Evolutionary conservation across 2,888 invertebrate genomes (phyloP).

Genomic region (Euplagia quadripunctaria): DNA sequence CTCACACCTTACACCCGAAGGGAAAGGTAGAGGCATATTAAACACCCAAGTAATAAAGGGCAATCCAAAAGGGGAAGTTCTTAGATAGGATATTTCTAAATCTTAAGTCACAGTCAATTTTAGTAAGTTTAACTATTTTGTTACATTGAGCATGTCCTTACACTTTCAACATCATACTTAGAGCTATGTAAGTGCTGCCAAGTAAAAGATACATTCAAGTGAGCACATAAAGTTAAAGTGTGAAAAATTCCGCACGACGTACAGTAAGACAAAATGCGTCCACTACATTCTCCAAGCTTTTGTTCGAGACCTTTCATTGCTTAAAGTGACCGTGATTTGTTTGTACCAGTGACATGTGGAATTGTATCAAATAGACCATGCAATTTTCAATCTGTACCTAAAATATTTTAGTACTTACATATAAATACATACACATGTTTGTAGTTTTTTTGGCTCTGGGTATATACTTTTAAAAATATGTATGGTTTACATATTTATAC

Average conservation of each 20-base stretch:
- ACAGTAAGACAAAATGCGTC: conserved; percentile 43
- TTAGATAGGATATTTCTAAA: too few relatives aligned
- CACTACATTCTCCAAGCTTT: conserved; percentile 32
- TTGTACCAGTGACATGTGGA: conserved; percentile 19
- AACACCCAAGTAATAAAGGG: too few relatives aligned
- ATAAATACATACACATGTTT: too few relatives aligned
- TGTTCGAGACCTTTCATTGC: conserved; percentile 46
- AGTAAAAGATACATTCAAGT: conserved; percentile 18
- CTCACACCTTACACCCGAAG: too few relatives aligned
- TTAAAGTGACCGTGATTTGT: conserved; percentile 51
- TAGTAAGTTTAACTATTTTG: too few relatives aligned
- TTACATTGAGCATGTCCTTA: too few relatives aligned
- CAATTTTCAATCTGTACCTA: neutral
- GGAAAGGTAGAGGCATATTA: too few relatives aligned
- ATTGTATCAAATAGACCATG: conserved; percentile 34
- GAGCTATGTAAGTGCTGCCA: neutral
- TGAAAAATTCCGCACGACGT: conserved; percentile 41
- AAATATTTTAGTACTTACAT: neutral
- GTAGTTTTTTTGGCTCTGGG: too few relatives aligned
- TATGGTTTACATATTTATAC: too few relatives aligned
- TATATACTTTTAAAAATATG: too few relatives aligned
- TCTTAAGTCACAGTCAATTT: too few relatives aligned
- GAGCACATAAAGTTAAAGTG: conserved; percentile 31
- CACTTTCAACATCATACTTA: neutral
- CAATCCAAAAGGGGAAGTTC: too few relatives aligned